A percentile compares a stretch with the other conserved stretches of the same genome.
Conservation (phyloP, 2,888 invertebrate genomes). For the Tipula helvola region DNA sequence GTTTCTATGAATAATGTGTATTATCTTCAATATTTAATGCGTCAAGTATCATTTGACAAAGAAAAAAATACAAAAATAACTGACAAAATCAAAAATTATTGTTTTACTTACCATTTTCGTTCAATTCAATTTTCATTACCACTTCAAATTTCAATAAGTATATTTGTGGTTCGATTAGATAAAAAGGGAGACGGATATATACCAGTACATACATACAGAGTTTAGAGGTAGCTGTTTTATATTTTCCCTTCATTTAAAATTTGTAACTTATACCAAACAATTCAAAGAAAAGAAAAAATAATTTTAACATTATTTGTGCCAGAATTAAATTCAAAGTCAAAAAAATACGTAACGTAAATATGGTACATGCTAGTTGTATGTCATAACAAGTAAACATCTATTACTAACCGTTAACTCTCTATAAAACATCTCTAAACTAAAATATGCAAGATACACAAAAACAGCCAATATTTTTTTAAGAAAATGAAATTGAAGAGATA, state of each 20-base stretch:
- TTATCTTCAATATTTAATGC: background rate
- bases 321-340: background rate
- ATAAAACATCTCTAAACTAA: background rate
- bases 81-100: background rate
- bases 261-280: background rate
- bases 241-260: background rate
- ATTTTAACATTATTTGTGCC: background rate
- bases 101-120: background rate
- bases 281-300: background rate
- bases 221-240: background rate
- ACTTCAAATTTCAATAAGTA: background rate
- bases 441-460: background rate
- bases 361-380: background rate
- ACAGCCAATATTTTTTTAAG: background rate
- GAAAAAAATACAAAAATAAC: background rate
- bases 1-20: background rate
- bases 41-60: background rate
- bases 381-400: background rate
- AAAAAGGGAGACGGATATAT: background rate
- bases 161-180: background rate
- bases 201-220: too few relatives aligned
- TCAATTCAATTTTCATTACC: background rate
- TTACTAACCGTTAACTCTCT: background rate
- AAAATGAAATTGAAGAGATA: background rate
- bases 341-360: background rate